Conservation (phyloP, 1,140 invertebrate species). For the Procambarus clarkii region DNA sequence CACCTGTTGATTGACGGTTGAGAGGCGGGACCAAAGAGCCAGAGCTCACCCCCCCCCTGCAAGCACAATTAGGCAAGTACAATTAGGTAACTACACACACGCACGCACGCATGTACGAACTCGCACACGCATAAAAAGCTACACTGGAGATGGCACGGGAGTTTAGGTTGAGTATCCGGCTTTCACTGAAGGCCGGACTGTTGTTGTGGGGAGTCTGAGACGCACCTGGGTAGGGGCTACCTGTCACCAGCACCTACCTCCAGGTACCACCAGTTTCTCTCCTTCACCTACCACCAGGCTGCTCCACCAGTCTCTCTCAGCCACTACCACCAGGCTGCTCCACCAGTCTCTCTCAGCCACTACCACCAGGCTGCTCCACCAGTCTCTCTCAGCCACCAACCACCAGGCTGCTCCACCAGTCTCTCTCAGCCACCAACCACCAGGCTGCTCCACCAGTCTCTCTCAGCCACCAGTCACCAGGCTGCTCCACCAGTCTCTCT, state of each 20-base stretch:
- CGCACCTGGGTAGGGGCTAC: neutral
- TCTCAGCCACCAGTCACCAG: neutral
- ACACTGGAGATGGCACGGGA: neutral
- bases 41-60: too few species aligned
- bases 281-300: neutral
- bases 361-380: too few species aligned
- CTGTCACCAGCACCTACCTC: neutral
- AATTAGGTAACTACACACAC: neutral
- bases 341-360: neutral
- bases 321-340: neutral
- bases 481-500: neutral
- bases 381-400: neutral
- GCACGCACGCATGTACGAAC: neutral
- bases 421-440: neutral
- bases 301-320: neutral
- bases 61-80: too few species aligned
- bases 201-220: neutral
- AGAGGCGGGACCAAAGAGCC: too few species aligned
- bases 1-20: too few species aligned
- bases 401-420: neutral
- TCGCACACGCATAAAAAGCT: neutral
- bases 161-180: conserved; percentile 33
- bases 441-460: neutral
- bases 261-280: neutral
- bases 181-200: conserved; percentile 43